Base-by-base conservation (phyloP, 2,113 vertebrate species). In the Zapus hudsonius region DNA sequence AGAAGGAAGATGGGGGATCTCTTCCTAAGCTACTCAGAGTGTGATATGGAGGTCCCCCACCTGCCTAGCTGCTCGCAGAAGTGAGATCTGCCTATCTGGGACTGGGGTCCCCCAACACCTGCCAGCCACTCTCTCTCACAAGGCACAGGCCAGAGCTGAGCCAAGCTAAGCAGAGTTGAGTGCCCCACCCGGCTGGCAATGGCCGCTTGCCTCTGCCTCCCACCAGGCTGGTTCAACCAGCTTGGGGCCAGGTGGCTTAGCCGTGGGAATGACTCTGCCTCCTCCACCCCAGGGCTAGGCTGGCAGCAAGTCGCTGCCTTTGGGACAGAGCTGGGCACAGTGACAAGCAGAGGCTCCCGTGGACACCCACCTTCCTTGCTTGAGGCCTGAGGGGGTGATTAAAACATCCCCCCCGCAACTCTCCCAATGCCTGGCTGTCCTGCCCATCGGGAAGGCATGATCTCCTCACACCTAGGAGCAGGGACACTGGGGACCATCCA, bases 11-110 rank as follows among this genome's bases (percentile, higher is more conserved):
- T 0, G 3, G 2, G 25, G 16, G n/a, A 7, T 31, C 23, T 61
- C 59, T 5, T 31, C 6, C 27, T 27, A 31, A 64, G 59, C 5
- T 31, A 64, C 63, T 19, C 12, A 8, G 8, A 10, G 0, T 7
- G 27, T 59, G 7, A 15, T 1, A 0, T 0, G 7, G 40, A 57
- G 0, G 0, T 7, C 67, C 20, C 3, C 8, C 17, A 27, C 42
- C 16, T 3, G 0, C 13, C 61, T 44, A 8, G 44, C 1, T 3
- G 33, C 7, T 52, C 81, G 27, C 42, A 17, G 42, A 16, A 13
- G 29, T 27, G 7, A 9, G 29, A 20, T 22, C 75, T 20, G 12
- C 20, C 27, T 5, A 7, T 13, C 55, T 16, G 33, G 69, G 3
- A 19, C 55, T 2, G 0, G 78, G 74, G 79, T 36, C n/a, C n/a